phyloP scores from a whole-genome alignment of 2,888 invertebrate genomes.

The Rotaria socialis region DNA sequence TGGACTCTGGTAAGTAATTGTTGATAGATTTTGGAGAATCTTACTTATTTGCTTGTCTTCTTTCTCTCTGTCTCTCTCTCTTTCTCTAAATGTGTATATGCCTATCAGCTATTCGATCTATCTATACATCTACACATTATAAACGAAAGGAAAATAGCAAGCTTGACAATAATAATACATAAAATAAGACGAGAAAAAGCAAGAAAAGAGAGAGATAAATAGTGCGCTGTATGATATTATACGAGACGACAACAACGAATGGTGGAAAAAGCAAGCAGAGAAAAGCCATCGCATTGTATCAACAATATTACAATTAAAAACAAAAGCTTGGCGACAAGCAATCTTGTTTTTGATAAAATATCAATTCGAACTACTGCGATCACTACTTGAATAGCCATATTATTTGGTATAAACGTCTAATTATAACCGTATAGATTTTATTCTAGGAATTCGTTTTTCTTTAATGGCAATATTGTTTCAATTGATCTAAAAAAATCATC shows the following conservation, averaged over 20 bases:
- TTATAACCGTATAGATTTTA: not conserved
- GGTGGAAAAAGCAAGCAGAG: not conserved
- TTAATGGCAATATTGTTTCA: too few relatives aligned
- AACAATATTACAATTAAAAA: not conserved
- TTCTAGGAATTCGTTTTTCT: not conserved
- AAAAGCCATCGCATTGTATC: not conserved
- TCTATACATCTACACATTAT: not conserved
- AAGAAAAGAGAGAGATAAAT: not conserved
- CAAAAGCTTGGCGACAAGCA: not conserved
- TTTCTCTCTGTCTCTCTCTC: not conserved
- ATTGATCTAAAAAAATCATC: not conserved
- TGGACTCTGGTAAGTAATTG: not conserved
- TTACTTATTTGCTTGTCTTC: not conserved
- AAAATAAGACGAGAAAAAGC: not conserved
- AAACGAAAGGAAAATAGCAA: conserved; percentile 6
- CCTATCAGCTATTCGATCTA: not conserved
- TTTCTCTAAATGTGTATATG: not conserved
- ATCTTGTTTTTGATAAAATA: not conserved
- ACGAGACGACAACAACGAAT: not conserved
- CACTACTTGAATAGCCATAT: too few relatives aligned
- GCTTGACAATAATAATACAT: not conserved
- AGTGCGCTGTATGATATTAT: not conserved
- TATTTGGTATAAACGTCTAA: not conserved
- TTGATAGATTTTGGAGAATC: not conserved
- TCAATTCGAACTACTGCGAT: not conserved